Conservation (phyloP, 2,888 invertebrate species). For the Ormia ochracea region DNA sequence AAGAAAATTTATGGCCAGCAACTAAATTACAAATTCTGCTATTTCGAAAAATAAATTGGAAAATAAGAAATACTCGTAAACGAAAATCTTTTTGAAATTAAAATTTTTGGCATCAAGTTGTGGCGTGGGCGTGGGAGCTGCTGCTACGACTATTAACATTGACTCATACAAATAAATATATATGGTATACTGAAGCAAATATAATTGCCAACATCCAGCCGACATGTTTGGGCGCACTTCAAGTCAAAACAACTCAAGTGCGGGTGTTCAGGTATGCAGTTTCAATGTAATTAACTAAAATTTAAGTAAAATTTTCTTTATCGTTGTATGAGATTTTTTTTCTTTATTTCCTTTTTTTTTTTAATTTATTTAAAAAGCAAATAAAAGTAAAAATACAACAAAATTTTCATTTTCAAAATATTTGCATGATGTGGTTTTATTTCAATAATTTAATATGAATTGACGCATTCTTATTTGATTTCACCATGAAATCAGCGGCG, state of each 20-base stretch:
- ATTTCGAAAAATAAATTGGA: no score
- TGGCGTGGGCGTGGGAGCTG: background rate
- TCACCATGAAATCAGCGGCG: constrained; percentile 27
- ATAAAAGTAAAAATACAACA: background rate
- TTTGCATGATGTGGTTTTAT: constrained; percentile 50
- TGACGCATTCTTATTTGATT: constrained; percentile 36
- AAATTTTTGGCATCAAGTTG: background rate
- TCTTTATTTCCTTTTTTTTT: background rate
- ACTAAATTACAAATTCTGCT: no score
- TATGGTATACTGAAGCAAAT: background rate
- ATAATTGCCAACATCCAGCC: background rate
- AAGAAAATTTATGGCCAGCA: no score
- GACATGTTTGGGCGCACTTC: background rate
- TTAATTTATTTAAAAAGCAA: constrained; percentile 11
- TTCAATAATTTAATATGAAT: background rate
- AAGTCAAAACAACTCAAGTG: constrained; percentile 20
- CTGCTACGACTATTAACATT: background rate
- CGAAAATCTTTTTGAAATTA: background rate
- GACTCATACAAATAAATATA: background rate
- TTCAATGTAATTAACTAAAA: constrained; percentile 24
- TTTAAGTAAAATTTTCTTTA: constrained; percentile 30
- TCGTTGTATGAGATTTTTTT: no score
- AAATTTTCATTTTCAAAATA: constrained; percentile 21
- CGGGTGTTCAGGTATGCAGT: constrained; percentile 2
- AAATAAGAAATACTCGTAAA: no score